Evolutionary conservation across 2,888 invertebrate species (phyloP).

Genomic region (Monochamus alternatus): DNA sequence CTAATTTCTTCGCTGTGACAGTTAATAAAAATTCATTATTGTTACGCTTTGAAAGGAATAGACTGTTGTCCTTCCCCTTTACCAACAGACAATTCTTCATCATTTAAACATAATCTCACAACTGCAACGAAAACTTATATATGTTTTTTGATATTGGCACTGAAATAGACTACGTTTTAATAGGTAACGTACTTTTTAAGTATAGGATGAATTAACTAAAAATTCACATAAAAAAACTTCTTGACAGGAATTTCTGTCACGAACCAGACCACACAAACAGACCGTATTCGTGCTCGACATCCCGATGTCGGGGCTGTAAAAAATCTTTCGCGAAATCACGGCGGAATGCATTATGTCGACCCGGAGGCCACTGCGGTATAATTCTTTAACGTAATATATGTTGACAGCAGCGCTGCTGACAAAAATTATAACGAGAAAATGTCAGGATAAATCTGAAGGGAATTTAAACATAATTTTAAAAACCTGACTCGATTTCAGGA

Average conservation of each 20-base stretch:
- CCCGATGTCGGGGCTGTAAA: slow-evolving; percentile 39
- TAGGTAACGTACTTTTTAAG: background rate
- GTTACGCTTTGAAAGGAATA: slow-evolving; percentile 26
- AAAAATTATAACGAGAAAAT: slow-evolving; percentile 3
- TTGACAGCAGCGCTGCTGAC: background rate
- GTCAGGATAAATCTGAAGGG: background rate
- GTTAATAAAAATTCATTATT: slow-evolving; percentile 24
- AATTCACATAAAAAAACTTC: slow-evolving; percentile 10
- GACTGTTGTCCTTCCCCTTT: slow-evolving; percentile 6
- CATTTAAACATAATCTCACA: too few relatives aligned
- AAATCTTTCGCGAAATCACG: slow-evolving; percentile 40
- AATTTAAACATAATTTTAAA: background rate
- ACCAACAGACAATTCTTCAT: too few relatives aligned
- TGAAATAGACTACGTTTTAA: too few relatives aligned
- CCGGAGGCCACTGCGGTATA: background rate
- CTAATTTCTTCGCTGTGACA: slow-evolving; percentile 27
- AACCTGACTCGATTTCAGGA: too few relatives aligned
- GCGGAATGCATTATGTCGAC: slow-evolving; percentile 28
- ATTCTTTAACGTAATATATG: slow-evolving; percentile 9
- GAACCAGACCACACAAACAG: slow-evolving; percentile 47
- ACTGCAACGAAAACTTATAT: too few relatives aligned
- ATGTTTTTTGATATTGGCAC: too few relatives aligned
- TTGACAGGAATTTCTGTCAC: slow-evolving; percentile 43
- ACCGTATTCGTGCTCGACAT: slow-evolving; percentile 47
- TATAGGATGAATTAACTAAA: slow-evolving; percentile 23